Percentiles rank a stretch among this genome's conserved stretches.
These are phyloP conservation scores for Oscheius onirici DNA, from an alignment of 2,888 invertebrate genomes.

Conservation along the genomic window DNA sequence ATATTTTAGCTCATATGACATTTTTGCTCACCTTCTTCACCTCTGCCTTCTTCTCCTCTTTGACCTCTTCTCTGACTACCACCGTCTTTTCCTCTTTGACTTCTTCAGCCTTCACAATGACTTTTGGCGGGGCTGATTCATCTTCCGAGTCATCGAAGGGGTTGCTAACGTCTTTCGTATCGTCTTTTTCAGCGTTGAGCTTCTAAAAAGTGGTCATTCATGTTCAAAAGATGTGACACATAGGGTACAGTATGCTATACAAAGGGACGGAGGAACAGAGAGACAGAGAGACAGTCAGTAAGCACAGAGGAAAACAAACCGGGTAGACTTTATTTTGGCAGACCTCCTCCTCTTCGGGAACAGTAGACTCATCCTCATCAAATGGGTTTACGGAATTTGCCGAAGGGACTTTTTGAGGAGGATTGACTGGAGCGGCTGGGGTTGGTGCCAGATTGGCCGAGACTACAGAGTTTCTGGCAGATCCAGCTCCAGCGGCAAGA, in stretches of 20 bases:
- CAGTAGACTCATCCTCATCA: slow-evolving; percentile 50
- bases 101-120: neutral
- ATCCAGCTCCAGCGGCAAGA: neutral
- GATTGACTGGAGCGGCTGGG: neutral
- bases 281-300: neutral
- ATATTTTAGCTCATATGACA: too few species aligned
- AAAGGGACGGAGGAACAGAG: neutral
- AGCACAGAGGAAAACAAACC: slow-evolving; percentile 37
- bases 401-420: neutral
- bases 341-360: slow-evolving; percentile 43
- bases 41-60: neutral
- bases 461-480: slow-evolving; percentile 22
- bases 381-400: slow-evolving; percentile 51
- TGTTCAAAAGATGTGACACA: neutral
- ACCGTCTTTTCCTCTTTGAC: neutral
- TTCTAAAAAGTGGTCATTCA: neutral
- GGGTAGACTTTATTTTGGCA: slow-evolving; percentile 53
- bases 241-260: neutral
- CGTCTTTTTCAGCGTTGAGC: slow-evolving; percentile 3
- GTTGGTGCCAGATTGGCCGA: slow-evolving; percentile 1
- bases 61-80: neutral
- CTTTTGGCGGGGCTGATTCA: slow-evolving; percentile 16
- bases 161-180: slow-evolving; percentile 29
- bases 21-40: neutral
- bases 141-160: slow-evolving; percentile 40